Conservation (phyloP, 1,140 invertebrate genomes). For the Neodiprion fabricii region DNA sequence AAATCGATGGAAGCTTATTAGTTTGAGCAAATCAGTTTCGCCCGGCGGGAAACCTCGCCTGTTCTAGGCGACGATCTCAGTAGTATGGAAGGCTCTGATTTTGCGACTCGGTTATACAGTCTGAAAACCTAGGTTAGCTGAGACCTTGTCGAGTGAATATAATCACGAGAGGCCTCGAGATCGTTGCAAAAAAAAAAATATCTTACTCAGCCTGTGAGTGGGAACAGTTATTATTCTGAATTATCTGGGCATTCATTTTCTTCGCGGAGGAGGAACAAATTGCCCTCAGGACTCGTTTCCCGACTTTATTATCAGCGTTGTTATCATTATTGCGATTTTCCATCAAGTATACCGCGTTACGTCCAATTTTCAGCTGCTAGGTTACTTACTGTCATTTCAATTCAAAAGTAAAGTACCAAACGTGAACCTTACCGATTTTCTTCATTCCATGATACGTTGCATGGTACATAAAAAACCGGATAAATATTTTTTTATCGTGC, state of each 20-base stretch:
- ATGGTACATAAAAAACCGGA: too few species aligned
- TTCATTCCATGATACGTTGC: too few species aligned
- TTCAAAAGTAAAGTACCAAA: too few species aligned
- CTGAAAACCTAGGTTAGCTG: neutral
- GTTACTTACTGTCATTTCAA: too few species aligned
- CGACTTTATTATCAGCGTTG: neutral
- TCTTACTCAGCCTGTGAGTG: too few species aligned
- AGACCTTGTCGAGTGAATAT: neutral
- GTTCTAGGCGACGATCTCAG: too few species aligned
- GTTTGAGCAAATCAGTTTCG: neutral
- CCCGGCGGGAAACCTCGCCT: neutral
- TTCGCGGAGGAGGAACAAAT: neutral
- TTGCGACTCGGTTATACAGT: neutral
- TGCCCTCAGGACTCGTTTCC: neutral
- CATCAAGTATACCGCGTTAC: neutral
- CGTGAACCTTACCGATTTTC: too few species aligned
- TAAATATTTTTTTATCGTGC: too few species aligned
- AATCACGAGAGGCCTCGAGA: neutral
- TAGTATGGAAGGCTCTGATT: neutral
- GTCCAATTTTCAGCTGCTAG: too few species aligned
- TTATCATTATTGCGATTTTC: neutral
- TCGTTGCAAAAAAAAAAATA: neutral
- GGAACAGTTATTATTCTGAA: neutral
- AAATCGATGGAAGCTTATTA: neutral
- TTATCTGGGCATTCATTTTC: neutral